Percentiles rank a stretch among this genome's conserved stretches.
Conservation (phyloP, 2,797 vertebrate species). For the Oceanodroma leucorhoa region DNA sequence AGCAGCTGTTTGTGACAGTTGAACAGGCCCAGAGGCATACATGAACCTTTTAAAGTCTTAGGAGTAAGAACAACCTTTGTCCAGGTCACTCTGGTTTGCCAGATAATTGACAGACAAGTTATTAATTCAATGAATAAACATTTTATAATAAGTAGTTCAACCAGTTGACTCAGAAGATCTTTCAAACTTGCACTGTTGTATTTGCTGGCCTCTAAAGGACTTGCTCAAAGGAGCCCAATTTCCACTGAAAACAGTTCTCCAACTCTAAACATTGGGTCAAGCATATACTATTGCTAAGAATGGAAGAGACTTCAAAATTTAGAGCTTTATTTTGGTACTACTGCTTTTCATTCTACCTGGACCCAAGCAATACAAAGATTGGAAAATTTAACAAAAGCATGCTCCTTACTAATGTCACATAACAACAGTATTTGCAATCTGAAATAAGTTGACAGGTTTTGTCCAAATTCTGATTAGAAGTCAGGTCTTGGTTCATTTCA, state of each 20-base stretch:
- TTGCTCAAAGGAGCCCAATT: neutral
- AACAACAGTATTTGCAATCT: neutral
- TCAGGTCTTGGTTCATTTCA: neutral
- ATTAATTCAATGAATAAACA: neutral
- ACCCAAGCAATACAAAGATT: neutral
- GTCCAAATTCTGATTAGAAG: neutral
- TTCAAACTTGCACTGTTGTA: neutral
- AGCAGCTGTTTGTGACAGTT: neutral
- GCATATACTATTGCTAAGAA: neutral
- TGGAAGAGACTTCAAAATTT: neutral
- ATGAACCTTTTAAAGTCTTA: neutral
- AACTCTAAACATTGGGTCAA: neutral
- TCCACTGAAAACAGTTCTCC: neutral
- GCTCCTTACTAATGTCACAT: neutral
- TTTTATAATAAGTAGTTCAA: neutral
- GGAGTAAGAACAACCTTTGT: neutral
- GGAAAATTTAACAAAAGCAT: neutral
- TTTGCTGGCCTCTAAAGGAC: neutral
- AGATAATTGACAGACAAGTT: neutral
- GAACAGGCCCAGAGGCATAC: neutral
- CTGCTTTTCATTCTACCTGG: neutral
- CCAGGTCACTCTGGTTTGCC: neutral
- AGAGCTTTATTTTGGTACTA: neutral
- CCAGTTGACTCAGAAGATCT: neutral
- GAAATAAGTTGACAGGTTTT: neutral